These are phyloP conservation scores for Hirtodrosophila confusa DNA, from an alignment of 2,888 invertebrate species.

Conservation along the genomic window DNA sequence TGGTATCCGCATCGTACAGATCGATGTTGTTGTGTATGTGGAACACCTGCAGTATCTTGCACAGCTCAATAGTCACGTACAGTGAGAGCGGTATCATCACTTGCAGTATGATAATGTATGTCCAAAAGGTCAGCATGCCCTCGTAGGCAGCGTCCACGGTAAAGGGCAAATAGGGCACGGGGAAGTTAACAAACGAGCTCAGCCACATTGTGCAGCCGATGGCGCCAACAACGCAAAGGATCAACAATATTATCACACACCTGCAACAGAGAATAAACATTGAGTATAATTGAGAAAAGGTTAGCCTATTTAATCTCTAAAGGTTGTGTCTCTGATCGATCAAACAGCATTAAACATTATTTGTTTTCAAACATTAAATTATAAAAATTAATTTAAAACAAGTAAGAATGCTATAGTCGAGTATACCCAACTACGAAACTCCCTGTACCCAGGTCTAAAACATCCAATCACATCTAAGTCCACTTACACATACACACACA, in stretches of 20 bases:
- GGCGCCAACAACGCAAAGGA: slow-evolving; percentile 95
- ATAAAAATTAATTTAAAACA: no score
- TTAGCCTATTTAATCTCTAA: no score
- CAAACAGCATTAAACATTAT: no score
- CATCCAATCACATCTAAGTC: no score
- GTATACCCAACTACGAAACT: no score
- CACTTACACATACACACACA: no score
- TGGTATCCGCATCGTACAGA: slow-evolving; percentile 92
- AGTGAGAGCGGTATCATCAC: slow-evolving; percentile 98
- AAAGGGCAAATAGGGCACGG: slow-evolving; percentile 89
- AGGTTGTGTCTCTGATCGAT: no score
- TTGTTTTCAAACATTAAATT: no score
- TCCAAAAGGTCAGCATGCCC: slow-evolving; percentile 96
- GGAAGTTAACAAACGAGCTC: slow-evolving; percentile 84
- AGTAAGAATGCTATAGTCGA: no score
- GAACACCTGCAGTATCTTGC: slow-evolving; percentile 97
- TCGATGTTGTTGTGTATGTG: slow-evolving; percentile 96
- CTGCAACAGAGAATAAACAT: slow-evolving; percentile 51
- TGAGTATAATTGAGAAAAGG: no score
- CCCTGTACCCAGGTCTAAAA: no score
- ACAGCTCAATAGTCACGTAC: slow-evolving; percentile 98
- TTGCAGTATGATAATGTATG: slow-evolving; percentile 97
- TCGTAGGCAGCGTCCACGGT: slow-evolving; percentile 88
- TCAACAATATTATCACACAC: slow-evolving; percentile 95
- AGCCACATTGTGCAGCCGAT: slow-evolving; percentile 96